These are phyloP conservation scores for Acipenser ruthenus DNA, from an alignment of 2,797 vertebrate species.

Conservation along the genomic window DNA sequence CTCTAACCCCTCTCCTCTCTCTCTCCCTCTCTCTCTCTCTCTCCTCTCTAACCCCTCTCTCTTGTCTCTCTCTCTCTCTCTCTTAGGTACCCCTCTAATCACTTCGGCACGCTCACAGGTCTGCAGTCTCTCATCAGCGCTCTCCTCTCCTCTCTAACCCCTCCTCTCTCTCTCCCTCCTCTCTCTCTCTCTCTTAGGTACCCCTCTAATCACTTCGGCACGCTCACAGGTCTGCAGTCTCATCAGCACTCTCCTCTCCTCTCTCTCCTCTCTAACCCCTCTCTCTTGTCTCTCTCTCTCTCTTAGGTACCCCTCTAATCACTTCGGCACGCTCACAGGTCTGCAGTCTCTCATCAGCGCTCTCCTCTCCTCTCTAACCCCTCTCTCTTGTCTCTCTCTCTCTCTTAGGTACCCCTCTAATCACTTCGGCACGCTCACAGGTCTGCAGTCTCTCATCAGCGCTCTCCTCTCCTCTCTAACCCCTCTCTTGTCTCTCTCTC, in stretches of 20 bases:
- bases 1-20: slow-evolving; percentile 76
- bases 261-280: too few species aligned
- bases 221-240: slow-evolving; percentile 27
- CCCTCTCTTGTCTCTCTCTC: too few species aligned
- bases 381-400: too few species aligned
- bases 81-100: slow-evolving; percentile 43
- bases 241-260: slow-evolving; percentile 2
- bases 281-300: too few species aligned
- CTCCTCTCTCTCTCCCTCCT: too few species aligned
- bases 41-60: too few species aligned
- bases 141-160: too few species aligned
- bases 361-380: too few species aligned
- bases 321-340: too few species aligned
- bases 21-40: slow-evolving; percentile 6
- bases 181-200: too few species aligned
- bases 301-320: slow-evolving; percentile 47
- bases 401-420: slow-evolving; percentile 50
- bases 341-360: slow-evolving; percentile 31
- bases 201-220: slow-evolving; percentile 28
- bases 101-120: too few species aligned
- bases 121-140: slow-evolving; percentile 31
- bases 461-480: too few species aligned
- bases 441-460: slow-evolving; percentile 27
- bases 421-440: not conserved
- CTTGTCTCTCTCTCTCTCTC: not conserved